Evolutionary conservation across 1,140 invertebrate genomes (phyloP).

Genomic region (Pseudobourletiella spinata): DNA sequence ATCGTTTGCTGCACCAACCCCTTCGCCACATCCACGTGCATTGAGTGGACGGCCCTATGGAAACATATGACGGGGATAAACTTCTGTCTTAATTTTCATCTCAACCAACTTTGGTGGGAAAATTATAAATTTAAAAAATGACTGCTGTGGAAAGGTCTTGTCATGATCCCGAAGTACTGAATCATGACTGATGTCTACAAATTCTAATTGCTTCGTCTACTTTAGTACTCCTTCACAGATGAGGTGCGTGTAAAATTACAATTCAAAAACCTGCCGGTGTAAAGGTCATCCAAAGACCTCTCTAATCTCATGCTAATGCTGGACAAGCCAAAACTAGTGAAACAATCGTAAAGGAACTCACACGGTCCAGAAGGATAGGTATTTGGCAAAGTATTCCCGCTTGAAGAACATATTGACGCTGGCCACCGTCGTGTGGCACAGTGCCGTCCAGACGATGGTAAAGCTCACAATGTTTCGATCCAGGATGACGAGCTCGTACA

Average conservation of each 20-base stretch:
- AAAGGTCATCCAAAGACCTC: too few relatives aligned
- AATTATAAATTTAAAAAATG: too few relatives aligned
- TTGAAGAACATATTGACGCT: constrained; percentile 7
- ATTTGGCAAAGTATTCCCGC: constrained; percentile 17
- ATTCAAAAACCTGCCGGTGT: too few relatives aligned
- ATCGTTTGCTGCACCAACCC: background rate
- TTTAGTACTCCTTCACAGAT: too few relatives aligned
- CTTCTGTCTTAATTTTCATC: background rate
- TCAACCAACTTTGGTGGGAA: background rate
- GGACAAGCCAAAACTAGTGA: too few relatives aligned
- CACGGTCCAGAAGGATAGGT: constrained; percentile 17
- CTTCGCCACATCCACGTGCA: constrained; percentile 15
- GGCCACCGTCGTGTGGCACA: constrained; percentile 3
- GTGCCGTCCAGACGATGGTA: constrained; percentile 11
- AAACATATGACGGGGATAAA: too few relatives aligned
- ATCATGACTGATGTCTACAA: too few relatives aligned
- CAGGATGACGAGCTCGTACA: constrained; percentile 1
- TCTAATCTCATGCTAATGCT: too few relatives aligned
- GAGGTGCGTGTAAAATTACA: too few relatives aligned
- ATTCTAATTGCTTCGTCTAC: too few relatives aligned
- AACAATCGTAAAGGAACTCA: constrained; percentile 1
- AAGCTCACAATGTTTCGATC: constrained; percentile 10
- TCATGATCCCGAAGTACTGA: too few relatives aligned
- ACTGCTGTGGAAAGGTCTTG: too few relatives aligned
- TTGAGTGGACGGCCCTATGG: constrained; percentile 12